Evolutionary conservation across 2,113 vertebrate species (phyloP).

Genomic region (Crypturellus undulatus): DNA sequence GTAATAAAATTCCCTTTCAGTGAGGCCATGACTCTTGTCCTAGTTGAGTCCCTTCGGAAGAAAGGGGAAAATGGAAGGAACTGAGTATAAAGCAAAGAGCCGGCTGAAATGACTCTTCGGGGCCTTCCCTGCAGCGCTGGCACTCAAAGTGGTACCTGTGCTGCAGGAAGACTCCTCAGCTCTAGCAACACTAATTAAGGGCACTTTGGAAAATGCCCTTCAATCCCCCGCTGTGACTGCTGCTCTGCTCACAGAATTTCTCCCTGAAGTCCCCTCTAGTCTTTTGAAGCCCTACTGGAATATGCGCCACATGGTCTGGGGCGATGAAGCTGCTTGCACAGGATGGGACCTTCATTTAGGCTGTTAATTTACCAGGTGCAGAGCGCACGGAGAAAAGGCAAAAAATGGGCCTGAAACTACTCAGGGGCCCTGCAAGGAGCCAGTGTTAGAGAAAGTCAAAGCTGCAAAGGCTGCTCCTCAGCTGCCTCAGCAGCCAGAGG

Average conservation of each 20-base stretch:
- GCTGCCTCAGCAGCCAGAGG: background rate
- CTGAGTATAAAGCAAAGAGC: constrained; percentile 32
- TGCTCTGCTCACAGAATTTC: background rate
- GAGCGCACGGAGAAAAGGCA: background rate
- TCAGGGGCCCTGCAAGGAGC: background rate
- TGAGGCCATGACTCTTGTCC: constrained; percentile 24
- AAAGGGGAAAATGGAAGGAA: constrained; percentile 45
- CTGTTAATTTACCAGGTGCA: background rate
- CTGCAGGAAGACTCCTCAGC: constrained; percentile 7
- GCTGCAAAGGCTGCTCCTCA: background rate
- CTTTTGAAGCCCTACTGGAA: constrained; percentile 36
- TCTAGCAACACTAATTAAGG: constrained; percentile 11
- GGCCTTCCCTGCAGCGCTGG: constrained; percentile 10
- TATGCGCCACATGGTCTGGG: background rate
- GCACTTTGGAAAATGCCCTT: constrained; percentile 44
- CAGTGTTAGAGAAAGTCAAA: background rate
- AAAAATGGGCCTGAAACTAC: background rate
- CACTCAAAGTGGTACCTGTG: constrained; percentile 28
- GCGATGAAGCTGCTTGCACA: background rate
- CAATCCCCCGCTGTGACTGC: constrained; percentile 14
- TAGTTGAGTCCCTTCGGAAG: background rate
- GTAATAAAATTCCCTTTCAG: constrained; percentile 40
- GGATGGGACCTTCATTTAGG: background rate
- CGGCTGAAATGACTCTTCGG: background rate
- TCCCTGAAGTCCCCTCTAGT: background rate